These are phyloP conservation scores for Malurus melanocephalus DNA, from an alignment of 2,113 vertebrate genomes.

Conservation along the genomic window DNA sequence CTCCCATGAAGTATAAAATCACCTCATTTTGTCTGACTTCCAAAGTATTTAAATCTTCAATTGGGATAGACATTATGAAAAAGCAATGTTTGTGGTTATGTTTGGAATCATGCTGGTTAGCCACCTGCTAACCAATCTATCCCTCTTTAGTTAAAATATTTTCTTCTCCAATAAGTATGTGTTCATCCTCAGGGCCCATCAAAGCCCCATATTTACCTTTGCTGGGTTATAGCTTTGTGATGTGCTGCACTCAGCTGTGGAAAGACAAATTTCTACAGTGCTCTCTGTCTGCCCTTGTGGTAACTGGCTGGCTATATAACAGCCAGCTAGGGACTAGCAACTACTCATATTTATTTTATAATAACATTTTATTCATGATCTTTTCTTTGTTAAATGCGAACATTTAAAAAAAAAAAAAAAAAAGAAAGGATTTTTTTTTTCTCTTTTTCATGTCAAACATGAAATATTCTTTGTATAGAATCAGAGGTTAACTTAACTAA, in stretches of 20 bases:
- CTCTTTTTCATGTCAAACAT: neutral
- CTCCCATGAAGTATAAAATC: neutral
- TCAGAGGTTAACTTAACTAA: neutral
- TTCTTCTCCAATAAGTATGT: neutral
- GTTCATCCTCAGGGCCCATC: neutral
- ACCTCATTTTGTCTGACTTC: slow-evolving; percentile 8
- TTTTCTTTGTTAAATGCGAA: neutral
- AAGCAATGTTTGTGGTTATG: slow-evolving; percentile 11
- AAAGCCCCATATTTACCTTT: neutral
- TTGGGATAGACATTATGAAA: slow-evolving; percentile 1
- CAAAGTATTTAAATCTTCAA: slow-evolving; percentile 37
- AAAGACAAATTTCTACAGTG: neutral
- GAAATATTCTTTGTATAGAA: neutral
- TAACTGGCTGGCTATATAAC: neutral
- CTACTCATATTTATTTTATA: neutral
- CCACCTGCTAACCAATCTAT: slow-evolving; percentile 56
- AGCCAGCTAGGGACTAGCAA: neutral
- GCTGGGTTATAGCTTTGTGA: neutral
- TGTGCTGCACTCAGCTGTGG: neutral
- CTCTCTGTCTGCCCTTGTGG: neutral
- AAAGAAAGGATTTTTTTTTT: neutral
- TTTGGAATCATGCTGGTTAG: slow-evolving; percentile 37
- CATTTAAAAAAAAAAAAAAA: neutral
- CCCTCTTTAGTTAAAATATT: neutral
- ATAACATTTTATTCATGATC: neutral